Conservation (phyloP, 1,140 invertebrate species). For the Mycetomoellerius zeteki region DNA sequence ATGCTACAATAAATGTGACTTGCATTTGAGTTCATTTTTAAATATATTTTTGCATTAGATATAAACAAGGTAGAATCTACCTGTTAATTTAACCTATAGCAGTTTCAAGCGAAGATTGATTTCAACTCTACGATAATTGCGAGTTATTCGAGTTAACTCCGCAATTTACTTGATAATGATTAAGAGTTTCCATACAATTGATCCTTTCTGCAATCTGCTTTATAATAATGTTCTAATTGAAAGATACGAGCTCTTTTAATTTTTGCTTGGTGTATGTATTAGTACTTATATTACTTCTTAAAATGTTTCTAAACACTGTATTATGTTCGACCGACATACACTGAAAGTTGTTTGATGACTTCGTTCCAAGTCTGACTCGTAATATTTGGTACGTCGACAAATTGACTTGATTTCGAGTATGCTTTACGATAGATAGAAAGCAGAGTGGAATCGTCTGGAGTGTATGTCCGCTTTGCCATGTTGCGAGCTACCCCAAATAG, state of each 20-base stretch:
- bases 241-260: background rate
- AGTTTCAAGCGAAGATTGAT: slow-evolving; percentile 40
- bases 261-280: background rate
- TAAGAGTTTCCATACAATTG: slow-evolving; percentile 21
- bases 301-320: background rate
- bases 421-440: background rate
- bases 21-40: background rate
- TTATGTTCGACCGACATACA: background rate
- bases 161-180: slow-evolving; percentile 22
- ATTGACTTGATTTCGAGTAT: background rate
- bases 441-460: background rate
- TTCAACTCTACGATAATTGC: slow-evolving; percentile 46
- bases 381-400: slow-evolving; percentile 6
- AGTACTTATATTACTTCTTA: background rate
- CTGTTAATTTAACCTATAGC: slow-evolving; percentile 1
- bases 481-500: slow-evolving; percentile 7
- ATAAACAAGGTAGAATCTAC: background rate
- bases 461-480: background rate
- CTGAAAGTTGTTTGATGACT: background rate
- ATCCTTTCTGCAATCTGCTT: background rate
- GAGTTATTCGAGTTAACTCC: slow-evolving; percentile 27
- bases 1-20: background rate
- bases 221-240: background rate
- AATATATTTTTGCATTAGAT: slow-evolving; percentile 23
- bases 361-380: background rate